These are phyloP conservation scores for Papilio elwesi DNA, from an alignment of 2,888 invertebrate genomes.

Conservation along the genomic window DNA sequence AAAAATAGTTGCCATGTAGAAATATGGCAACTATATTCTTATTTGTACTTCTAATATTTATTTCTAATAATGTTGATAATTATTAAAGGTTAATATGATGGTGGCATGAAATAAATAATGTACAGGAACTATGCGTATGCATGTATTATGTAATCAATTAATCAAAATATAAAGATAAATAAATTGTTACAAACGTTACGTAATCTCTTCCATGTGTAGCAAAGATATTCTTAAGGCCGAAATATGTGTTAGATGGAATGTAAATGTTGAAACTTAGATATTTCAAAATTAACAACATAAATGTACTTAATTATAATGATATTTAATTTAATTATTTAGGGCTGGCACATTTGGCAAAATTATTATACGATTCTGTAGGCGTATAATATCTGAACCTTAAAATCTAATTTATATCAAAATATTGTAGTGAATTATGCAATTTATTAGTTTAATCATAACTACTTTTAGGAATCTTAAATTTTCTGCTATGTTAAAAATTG, in stretches of 20 bases:
- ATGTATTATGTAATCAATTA: background rate
- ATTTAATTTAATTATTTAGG: background rate
- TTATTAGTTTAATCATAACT: too few species aligned
- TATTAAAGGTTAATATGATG: constrained; percentile 1
- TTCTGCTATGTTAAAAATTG: too few species aligned
- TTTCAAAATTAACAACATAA: background rate
- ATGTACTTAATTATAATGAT: background rate
- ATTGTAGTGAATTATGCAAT: background rate
- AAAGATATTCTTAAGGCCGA: background rate
- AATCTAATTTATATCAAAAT: background rate
- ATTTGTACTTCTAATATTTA: background rate
- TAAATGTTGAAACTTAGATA: background rate
- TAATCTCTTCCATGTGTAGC: constrained; percentile 9
- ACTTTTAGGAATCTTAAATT: too few species aligned
- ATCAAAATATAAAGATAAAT: background rate
- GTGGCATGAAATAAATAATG: background rate
- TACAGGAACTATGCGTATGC: constrained; percentile 8
- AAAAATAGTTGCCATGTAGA: too few species aligned
- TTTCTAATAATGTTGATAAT: background rate
- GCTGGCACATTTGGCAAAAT: background rate
- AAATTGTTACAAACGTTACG: background rate
- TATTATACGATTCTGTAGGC: too few species aligned
- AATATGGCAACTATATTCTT: background rate
- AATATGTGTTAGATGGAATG: background rate
- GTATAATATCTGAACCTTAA: background rate